Percentiles rank a stretch among this genome's conserved stretches.
phyloP scores from a whole-genome alignment of 2,888 invertebrate genomes.

The Quadroppia sp. region DNA sequence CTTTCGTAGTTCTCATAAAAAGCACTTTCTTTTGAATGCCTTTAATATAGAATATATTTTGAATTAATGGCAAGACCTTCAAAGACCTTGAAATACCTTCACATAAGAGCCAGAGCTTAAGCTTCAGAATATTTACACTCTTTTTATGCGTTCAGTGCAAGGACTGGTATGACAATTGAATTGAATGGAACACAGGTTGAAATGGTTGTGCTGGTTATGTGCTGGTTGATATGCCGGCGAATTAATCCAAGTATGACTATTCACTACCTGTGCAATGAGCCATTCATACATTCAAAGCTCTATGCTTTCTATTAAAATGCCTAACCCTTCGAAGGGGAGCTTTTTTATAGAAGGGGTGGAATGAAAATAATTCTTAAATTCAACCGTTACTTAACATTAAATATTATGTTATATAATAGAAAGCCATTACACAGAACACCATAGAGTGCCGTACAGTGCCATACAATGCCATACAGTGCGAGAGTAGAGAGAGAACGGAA shows the following conservation, averaged over 20 bases:
- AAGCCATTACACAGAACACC: constrained; percentile 29
- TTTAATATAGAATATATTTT: constrained; percentile 4
- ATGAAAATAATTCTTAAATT: constrained; percentile 24
- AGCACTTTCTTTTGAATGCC: background rate
- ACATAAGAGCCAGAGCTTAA: too few species aligned
- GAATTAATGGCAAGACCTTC: constrained; percentile 27
- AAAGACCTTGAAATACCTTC: constrained; percentile 13
- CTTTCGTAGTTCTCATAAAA: background rate
- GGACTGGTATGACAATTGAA: constrained; percentile 4
- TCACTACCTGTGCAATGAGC: constrained; percentile 29
- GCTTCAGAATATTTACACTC: background rate
- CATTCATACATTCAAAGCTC: background rate
- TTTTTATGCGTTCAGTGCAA: constrained; percentile 7
- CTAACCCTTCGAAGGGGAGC: constrained; percentile 13
- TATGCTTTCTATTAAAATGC: background rate
- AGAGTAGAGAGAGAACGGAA: background rate
- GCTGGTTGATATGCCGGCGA: constrained; percentile 3
- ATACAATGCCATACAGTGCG: background rate
- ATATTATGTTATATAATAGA: constrained; percentile 27
- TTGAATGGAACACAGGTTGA: background rate
- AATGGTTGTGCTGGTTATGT: background rate
- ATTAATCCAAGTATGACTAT: constrained; percentile 30
- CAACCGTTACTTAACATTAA: constrained; percentile 32
- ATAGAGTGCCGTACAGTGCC: constrained; percentile 18
- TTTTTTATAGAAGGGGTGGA: constrained; percentile 5